Percentiles rank a stretch among this genome's conserved stretches.
Evolutionary conservation across 2,888 invertebrate genomes (phyloP).

Genomic region (Caenorhabditis becei): DNA sequence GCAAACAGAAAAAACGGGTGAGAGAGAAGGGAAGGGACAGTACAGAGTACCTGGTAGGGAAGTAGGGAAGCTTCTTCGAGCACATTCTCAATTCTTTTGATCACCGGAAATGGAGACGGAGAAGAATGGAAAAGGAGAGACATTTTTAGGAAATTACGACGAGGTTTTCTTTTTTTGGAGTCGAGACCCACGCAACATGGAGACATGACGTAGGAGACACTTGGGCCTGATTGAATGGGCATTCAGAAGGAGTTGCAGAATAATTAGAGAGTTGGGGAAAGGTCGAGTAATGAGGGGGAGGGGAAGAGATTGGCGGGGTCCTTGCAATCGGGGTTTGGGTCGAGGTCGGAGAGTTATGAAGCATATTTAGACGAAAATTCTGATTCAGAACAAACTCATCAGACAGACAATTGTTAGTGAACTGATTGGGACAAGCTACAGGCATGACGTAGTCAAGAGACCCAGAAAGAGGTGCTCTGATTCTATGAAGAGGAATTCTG

Average conservation of each 20-base stretch:
- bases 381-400: too few species aligned
- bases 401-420: too few species aligned
- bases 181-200: constrained; percentile 29
- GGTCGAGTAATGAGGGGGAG: neutral
- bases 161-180: constrained; percentile 5
- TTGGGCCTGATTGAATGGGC: constrained; percentile 2
- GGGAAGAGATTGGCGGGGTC: too few species aligned
- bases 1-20: neutral
- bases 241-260: constrained; percentile 1
- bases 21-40: neutral
- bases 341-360: too few species aligned
- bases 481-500: too few species aligned
- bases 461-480: too few species aligned
- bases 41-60: constrained; percentile 9
- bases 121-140: neutral
- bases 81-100: constrained; percentile 40
- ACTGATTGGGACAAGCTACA: too few species aligned
- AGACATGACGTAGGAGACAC: constrained; percentile 12
- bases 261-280: neutral
- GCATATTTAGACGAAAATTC: too few species aligned
- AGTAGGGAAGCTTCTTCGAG: neutral
- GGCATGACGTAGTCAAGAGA: too few species aligned
- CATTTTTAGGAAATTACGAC: constrained; percentile 27
- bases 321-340: too few species aligned
- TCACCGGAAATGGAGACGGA: constrained; percentile 24